phyloP scores from a whole-genome alignment of 2,888 invertebrate species.

The Heliconius ethilla region DNA sequence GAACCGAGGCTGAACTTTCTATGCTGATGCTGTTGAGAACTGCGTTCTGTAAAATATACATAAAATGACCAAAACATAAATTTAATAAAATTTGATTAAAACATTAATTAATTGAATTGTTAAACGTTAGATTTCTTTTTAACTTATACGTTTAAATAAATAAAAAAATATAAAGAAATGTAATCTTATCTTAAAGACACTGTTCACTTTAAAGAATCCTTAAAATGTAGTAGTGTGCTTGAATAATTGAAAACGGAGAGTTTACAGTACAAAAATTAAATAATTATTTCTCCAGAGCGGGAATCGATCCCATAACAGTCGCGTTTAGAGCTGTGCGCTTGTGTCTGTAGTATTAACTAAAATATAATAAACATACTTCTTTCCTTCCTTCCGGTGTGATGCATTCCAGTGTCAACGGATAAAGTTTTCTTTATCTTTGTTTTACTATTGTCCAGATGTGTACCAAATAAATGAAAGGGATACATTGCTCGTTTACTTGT shows the following conservation, averaged over 20 bases:
- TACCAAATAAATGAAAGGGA: constrained; percentile 76
- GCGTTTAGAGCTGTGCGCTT: too few species aligned
- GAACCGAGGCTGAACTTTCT: constrained; percentile 79
- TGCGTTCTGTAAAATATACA: constrained; percentile 42
- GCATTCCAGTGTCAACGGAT: constrained; percentile 79
- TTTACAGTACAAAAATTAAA: too few species aligned
- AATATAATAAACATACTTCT: constrained; percentile 57
- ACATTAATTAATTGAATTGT: background rate
- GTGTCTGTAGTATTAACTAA: too few species aligned
- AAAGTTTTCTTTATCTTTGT: constrained; percentile 78
- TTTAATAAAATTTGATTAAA: background rate
- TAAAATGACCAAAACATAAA: background rate
- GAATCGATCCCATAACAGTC: too few species aligned
- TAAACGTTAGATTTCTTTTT: background rate
- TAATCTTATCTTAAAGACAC: too few species aligned
- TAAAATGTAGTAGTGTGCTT: too few species aligned
- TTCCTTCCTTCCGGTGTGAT: constrained; percentile 75
- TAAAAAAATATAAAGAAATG: too few species aligned
- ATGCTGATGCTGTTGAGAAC: constrained; percentile 65
- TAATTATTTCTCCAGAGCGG: too few species aligned
- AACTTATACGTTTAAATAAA: too few species aligned
- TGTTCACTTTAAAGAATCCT: too few species aligned
- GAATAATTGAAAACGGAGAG: too few species aligned
- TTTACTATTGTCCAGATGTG: constrained; percentile 72
- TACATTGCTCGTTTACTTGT: constrained; percentile 61